phyloP scores from a whole-genome alignment of 2,113 vertebrate species.

The Oryzias woworae region DNA sequence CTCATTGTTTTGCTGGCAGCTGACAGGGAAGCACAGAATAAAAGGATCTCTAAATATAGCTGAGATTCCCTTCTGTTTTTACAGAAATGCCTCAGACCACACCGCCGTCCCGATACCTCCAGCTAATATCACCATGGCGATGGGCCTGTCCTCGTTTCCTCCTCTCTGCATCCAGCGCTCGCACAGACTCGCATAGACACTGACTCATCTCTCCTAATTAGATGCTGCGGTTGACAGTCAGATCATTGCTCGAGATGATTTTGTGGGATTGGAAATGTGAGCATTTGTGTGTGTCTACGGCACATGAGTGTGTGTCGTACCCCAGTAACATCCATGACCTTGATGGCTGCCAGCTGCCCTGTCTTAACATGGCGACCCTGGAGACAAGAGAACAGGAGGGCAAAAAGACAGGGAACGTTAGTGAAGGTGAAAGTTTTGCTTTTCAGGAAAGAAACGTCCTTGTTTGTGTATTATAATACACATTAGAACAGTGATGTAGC shows the following conservation, averaged over 20 bases:
- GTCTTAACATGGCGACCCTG: constrained; percentile 81
- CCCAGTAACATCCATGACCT: constrained; percentile 81
- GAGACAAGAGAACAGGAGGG: constrained; percentile 15
- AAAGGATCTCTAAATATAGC: constrained; percentile 63
- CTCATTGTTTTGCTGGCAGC: constrained; percentile 51
- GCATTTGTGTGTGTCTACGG: neutral
- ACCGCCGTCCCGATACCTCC: constrained; percentile 53
- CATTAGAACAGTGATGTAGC: too few relatives aligned
- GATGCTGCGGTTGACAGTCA: constrained; percentile 39
- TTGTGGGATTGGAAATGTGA: constrained; percentile 27
- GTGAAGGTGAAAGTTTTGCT: neutral
- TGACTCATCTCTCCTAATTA: constrained; percentile 62
- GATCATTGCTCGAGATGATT: constrained; percentile 52
- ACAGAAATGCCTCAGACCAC: constrained; percentile 58
- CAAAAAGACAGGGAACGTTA: neutral
- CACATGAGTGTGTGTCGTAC: constrained; percentile 54
- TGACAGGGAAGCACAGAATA: constrained; percentile 30
- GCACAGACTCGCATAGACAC: constrained; percentile 9
- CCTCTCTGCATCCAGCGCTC: constrained; percentile 26
- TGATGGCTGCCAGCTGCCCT: constrained; percentile 79
- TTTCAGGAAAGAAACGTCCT: neutral
- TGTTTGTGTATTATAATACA: too few relatives aligned
- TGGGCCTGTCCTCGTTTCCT: constrained; percentile 65
- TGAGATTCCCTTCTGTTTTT: constrained; percentile 50
- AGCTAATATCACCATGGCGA: constrained; percentile 65